Base-by-base conservation (phyloP, 2,113 vertebrate genomes). In the Cyprinodon brontotheroides region DNA sequence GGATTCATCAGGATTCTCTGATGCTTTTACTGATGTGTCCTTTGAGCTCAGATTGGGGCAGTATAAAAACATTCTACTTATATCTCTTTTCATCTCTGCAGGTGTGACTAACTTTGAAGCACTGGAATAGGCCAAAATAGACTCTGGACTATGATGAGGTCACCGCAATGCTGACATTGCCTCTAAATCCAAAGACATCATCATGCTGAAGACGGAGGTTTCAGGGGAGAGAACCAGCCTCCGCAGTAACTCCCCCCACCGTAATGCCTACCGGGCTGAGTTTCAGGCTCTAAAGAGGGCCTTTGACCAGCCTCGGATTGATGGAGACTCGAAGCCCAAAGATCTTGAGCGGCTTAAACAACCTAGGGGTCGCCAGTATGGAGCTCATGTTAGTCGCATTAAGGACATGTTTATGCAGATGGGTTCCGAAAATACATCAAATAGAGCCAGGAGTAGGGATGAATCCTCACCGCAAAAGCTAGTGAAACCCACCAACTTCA, bases 401-500 rank as follows among this genome's bases (percentile, higher is more conserved):
- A 99, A 99, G 93, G 98, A 99, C 86, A 95, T 99, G 80, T 99
- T 99, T 89, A 98, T 99, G 98, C 98, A 99, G 91, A 97, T 99
- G 97, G 97, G 96, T 63, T 94, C 97, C 68, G 97, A 98, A 69
- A 93, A 68, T 50, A 43, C 87, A 36, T 75, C 91, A 1, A 77
- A 91, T 68, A 97, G 94, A 89, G 73, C 91, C 1, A 95, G 88
- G 78, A 85, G 72, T 8, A 94, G 88, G 68, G 93, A 95, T 0
- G 93, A 95, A 0, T 82, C 94, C 40, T 97, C 96, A 0, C 96
- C 96, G 12, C 97, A 96, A 73, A 96, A 96, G 81, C 87, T 95
- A 78, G 86, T 90, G 77, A 96, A 95, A 80, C 96, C 98, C 63
- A 96, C 92, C 72, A 97, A 97, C 84, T 96, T 97, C 87, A 87